Conservation (phyloP, 2,888 invertebrate genomes). For the Meganola albula region DNA sequence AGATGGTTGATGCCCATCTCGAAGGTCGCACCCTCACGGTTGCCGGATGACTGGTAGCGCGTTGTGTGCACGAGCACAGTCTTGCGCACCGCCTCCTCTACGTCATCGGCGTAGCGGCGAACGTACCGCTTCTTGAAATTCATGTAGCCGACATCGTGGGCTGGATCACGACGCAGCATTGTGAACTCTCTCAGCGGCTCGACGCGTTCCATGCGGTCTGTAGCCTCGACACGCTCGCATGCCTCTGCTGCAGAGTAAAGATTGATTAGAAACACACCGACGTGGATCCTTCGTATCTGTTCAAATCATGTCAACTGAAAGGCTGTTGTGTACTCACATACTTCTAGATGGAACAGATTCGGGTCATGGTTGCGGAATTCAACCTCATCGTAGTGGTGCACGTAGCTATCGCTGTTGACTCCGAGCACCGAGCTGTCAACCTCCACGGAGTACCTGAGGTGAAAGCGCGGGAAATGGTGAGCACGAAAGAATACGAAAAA, state of each 20-base stretch:
- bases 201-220: conserved; percentile 24
- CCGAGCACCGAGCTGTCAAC: conserved; percentile 64
- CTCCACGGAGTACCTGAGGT: conserved; percentile 48
- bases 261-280: too few species aligned
- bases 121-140: conserved; percentile 42
- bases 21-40: conserved; percentile 55
- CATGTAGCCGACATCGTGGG: conserved; percentile 36
- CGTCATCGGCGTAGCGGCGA: conserved; percentile 44
- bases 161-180: conserved; percentile 40
- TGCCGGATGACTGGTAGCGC: conserved; percentile 50
- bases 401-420: conserved; percentile 47
- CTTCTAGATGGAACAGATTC: conserved; percentile 37
- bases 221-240: conserved; percentile 36
- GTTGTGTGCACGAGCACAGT: conserved; percentile 44
- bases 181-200: conserved; percentile 62
- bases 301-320: too few species aligned
- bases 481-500: not conserved
- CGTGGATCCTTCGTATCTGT: too few species aligned
- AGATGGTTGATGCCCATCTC: conserved; percentile 27
- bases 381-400: conserved; percentile 49
- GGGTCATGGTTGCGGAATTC: conserved; percentile 27
- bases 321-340: conserved; percentile 39
- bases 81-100: conserved; percentile 57
- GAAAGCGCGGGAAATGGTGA: not conserved
- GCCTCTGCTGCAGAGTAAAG: too few species aligned